Evolutionary conservation across 2,113 vertebrate species (phyloP).

Genomic region (Vulpes lagopus): DNA sequence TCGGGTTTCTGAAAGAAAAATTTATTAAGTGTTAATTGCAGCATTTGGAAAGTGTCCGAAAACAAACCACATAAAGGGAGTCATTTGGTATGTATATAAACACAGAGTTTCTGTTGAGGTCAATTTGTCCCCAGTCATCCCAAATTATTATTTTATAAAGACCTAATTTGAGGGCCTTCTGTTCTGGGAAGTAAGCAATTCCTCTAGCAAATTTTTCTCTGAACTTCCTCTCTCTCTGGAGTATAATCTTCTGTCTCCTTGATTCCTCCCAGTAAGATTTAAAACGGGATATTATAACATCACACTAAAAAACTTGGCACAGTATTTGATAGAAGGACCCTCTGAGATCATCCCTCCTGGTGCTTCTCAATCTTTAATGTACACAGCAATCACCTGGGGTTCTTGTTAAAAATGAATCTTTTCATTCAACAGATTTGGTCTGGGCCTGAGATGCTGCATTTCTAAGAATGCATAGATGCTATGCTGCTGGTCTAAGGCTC

Average conservation of each 20-base stretch:
- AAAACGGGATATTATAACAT: background rate
- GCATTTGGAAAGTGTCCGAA: conserved; percentile 79
- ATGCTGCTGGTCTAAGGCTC: background rate
- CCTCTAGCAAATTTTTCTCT: background rate
- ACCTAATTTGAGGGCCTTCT: conserved; percentile 68
- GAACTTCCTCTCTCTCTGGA: background rate
- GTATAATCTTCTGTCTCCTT: background rate
- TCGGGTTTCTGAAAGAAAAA: conserved; percentile 1
- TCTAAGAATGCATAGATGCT: background rate
- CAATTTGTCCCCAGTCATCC: conserved; percentile 78
- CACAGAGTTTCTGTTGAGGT: conserved; percentile 76
- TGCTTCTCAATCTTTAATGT: background rate
- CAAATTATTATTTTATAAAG: conserved; percentile 74
- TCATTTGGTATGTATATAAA: conserved; percentile 75
- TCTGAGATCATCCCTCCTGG: background rate
- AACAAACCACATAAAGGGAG: conserved; percentile 74
- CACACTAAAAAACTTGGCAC: background rate
- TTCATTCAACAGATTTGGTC: background rate
- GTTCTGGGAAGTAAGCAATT: background rate
- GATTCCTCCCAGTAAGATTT: background rate
- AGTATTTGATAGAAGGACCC: background rate
- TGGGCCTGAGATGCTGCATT: background rate
- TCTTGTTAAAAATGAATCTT: background rate
- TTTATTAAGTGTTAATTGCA: conserved; percentile 78
- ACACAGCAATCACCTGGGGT: background rate